Evolutionary conservation across 2,888 invertebrate species (phyloP), one percentile per base, ranked within the genome.

Genomic region (Lydus trimaculatus): DNA sequence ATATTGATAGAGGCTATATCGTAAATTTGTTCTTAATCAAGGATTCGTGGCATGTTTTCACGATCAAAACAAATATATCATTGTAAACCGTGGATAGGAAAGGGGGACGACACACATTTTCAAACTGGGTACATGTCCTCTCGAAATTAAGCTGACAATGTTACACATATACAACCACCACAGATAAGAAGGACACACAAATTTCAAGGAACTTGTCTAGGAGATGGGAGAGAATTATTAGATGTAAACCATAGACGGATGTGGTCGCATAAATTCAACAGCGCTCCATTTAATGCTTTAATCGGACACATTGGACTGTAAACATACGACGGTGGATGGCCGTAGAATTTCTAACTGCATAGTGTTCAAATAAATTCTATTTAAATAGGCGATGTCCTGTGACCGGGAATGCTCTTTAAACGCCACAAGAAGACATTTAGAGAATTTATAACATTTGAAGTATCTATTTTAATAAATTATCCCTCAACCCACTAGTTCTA

Each of bases 281-380:
- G 73, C 77, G 76, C 73, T 69, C 75, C 75, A 77, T 80, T 79
- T 78, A 76, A 72, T 73, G 71, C 78, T 75, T 76, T 79, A 78
- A 78, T 78, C 76, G 75, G 72, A 73, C 73, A 76, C 76, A 69
- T 67, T 73, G 70, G 73, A 73, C 61, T 67, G 65, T 63, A 70
- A 69, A 67, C 72, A 72, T 69, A 69, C 75, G 68, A 71, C 73
- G 74, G 4, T 48, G 48, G 9, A 56, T 28, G 28, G 28, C 25
- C 3, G 72, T 71, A 61, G 64, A 60, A 62, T 71, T 69, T 72
- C 67, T 69, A 72, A 72, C 71, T 74, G 73, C 72, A 75, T 72
- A 69, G 73, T 71, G 67, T 68, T 69, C 69, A 66, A 70, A 74
- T 74, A 74, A 73, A 74, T 74, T 72, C 68, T 65, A 58, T 68